A percentile compares a stretch with the other conserved stretches of the same genome.
phyloP scores from a whole-genome alignment of 64 coral and sea anemone genomes.

The Trachythela sp. region DNA sequence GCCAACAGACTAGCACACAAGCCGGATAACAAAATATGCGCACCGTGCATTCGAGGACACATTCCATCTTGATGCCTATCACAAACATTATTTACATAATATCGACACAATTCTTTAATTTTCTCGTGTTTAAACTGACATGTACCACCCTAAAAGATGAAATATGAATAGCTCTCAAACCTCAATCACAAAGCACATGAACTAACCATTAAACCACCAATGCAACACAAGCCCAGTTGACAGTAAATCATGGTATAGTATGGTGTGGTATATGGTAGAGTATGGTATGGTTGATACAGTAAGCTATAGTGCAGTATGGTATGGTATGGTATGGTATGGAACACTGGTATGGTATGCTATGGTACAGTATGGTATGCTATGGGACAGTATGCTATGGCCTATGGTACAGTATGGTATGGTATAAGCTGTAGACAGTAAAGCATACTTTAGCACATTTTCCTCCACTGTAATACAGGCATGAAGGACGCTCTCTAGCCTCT shows the following conservation, averaged over 20 bases:
- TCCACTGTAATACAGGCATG: constrained; percentile 61
- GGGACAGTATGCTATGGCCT: not conserved
- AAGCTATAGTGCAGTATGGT: too few species aligned
- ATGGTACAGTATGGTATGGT: not conserved
- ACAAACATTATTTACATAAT: constrained; percentile 58
- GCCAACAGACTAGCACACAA: not conserved
- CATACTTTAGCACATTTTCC: constrained; percentile 75
- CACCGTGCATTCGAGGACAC: constrained; percentile 76
- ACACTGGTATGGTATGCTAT: not conserved
- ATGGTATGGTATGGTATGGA: too few species aligned
- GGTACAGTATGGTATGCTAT: not conserved
- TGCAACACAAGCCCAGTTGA: too few species aligned
- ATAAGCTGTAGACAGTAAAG: not conserved
- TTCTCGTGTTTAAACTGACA: constrained; percentile 81
- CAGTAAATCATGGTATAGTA: too few species aligned
- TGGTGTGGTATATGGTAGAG: too few species aligned
- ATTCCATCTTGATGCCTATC: constrained; percentile 41
- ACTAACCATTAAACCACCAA: too few species aligned
- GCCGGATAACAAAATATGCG: constrained; percentile 21
- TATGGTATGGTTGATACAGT: too few species aligned
- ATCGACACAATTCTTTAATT: constrained; percentile 64
- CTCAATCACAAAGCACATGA: too few species aligned
- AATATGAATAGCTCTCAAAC: too few species aligned
- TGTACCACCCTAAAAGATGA: constrained; percentile 47
- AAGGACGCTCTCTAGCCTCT: constrained; percentile 12